Evolutionary conservation across 2,888 invertebrate genomes (phyloP).

Genomic region (Rhyacophila evoluta): DNA sequence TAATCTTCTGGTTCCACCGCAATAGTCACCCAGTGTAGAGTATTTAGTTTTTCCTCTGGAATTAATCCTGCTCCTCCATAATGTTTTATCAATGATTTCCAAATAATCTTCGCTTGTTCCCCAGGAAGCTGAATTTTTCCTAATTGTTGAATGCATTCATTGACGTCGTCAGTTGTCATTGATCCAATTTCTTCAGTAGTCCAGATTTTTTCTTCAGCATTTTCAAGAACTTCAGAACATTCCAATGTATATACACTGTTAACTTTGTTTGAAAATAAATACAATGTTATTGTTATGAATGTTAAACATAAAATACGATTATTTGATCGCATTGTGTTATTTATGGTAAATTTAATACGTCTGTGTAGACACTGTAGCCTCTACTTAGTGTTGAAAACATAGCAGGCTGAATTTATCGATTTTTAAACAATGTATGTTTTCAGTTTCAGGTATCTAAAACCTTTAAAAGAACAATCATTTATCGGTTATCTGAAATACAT

Average conservation of each 20-base stretch:
- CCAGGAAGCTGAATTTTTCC: conserved; percentile 59
- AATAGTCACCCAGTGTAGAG: conserved; percentile 66
- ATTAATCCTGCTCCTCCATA: conserved; percentile 62
- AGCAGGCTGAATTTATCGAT: neutral
- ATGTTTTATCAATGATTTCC: conserved; percentile 61
- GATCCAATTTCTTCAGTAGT: conserved; percentile 58
- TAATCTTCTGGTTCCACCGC: conserved; percentile 68
- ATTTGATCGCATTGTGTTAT: neutral
- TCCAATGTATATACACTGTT: neutral
- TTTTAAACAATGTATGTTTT: neutral
- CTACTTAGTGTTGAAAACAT: neutral
- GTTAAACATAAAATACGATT: neutral
- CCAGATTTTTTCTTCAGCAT: conserved; percentile 57
- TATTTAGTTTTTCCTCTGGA: conserved; percentile 63
- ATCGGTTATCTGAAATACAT: no score
- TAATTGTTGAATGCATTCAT: conserved; percentile 62
- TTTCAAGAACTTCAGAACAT: conserved; percentile 58
- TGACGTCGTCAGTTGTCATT: conserved; percentile 60
- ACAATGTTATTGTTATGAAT: neutral
- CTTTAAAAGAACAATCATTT: neutral
- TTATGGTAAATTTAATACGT: neutral
- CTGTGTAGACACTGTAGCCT: neutral
- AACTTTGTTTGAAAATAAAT: neutral
- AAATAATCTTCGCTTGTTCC: conserved; percentile 62
- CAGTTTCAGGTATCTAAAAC: neutral